Evolutionary conservation across 1,140 invertebrate species (phyloP).

Genomic region (Psix sp.): DNA sequence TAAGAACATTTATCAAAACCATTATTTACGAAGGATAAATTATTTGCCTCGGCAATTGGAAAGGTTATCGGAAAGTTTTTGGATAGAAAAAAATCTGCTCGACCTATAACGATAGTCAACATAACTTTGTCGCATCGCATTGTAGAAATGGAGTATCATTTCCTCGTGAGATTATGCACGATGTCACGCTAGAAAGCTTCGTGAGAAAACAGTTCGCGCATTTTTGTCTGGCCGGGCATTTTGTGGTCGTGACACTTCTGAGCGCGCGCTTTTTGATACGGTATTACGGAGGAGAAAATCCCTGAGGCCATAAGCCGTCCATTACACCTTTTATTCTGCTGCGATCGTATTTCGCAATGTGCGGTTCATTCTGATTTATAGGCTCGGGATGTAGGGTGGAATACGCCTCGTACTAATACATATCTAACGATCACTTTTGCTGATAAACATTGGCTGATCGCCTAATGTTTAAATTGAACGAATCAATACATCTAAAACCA

Average conservation of each 20-base stretch:
- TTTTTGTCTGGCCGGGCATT: constrained; percentile 48
- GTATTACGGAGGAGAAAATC: constrained; percentile 55
- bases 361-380: constrained; percentile 55
- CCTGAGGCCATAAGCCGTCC: constrained; percentile 53
- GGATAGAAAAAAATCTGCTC: constrained; percentile 5
- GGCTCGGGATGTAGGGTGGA: constrained; percentile 41
- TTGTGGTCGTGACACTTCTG: constrained; percentile 60
- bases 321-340: constrained; percentile 58
- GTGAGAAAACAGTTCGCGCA: constrained; percentile 38
- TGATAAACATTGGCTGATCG: constrained; percentile 41
- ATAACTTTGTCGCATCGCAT: constrained; percentile 37
- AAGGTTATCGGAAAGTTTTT: constrained; percentile 42
- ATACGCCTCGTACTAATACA: constrained; percentile 57
- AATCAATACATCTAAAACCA: constrained; percentile 38
- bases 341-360: constrained; percentile 55
- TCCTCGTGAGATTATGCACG: constrained; percentile 53
- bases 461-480: constrained; percentile 39
- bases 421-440: constrained; percentile 42
- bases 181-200: constrained; percentile 52
- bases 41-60: constrained; percentile 9
- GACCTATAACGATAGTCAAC: constrained; percentile 33
- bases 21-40: constrained; percentile 7
- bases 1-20: no score
- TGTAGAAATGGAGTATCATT: constrained; percentile 41
- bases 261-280: constrained; percentile 52